phyloP scores from a whole-genome alignment of 2,797 vertebrate species.

The Garrulus glandarius region DNA sequence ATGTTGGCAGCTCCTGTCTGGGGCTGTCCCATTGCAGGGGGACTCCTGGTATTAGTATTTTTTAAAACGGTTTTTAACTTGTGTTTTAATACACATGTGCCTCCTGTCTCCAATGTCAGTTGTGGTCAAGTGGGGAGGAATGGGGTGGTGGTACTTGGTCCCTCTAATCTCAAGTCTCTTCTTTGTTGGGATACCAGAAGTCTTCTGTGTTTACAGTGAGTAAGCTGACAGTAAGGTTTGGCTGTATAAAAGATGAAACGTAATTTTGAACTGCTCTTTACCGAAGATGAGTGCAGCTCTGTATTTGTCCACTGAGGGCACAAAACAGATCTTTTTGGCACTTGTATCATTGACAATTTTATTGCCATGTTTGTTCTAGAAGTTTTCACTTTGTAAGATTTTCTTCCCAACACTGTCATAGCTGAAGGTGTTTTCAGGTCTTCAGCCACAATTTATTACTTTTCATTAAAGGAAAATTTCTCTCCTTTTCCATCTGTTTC shows the following conservation, averaged over 20 bases:
- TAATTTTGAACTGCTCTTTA: background rate
- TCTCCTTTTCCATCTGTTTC: background rate
- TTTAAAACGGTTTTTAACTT: background rate
- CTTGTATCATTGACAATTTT: background rate
- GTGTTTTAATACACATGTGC: background rate
- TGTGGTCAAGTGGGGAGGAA: background rate
- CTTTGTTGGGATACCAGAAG: background rate
- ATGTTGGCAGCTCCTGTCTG: background rate
- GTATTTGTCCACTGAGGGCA: background rate
- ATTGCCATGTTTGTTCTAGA: background rate
- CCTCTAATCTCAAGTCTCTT: background rate
- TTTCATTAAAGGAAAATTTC: background rate
- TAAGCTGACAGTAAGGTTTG: background rate
- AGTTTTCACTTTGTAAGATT: background rate
- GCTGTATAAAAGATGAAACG: background rate
- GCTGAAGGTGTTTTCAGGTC: background rate
- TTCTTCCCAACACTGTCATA: background rate
- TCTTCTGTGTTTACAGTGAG: background rate
- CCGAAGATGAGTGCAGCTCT: background rate
- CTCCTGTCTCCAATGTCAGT: background rate
- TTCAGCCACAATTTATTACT: background rate
- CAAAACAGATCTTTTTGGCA: background rate
- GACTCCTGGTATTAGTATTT: background rate
- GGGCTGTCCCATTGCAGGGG: rapidly evolving
- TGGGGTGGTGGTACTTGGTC: background rate